Conservation (phyloP, 2,797 vertebrate species). For the Gymnoscopelus braueri region DNA sequence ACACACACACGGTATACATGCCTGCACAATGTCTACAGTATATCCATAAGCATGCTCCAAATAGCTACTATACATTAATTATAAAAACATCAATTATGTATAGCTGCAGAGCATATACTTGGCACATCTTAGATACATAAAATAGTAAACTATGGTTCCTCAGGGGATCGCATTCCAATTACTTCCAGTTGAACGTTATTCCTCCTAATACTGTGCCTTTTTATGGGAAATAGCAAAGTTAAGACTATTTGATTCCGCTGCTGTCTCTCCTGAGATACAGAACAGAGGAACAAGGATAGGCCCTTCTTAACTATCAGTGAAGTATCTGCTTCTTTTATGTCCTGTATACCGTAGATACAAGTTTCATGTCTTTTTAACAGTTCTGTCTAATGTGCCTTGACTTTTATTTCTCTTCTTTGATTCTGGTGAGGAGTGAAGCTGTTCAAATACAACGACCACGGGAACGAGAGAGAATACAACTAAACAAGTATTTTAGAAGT, state of each 20-base stretch:
- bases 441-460: too few species aligned
- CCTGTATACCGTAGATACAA: too few species aligned
- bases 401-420: too few species aligned
- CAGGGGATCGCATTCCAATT: constrained; percentile 7
- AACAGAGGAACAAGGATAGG: not conserved
- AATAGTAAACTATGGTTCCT: constrained; percentile 8
- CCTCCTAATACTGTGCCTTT: not conserved
- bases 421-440: too few species aligned
- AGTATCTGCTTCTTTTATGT: too few species aligned
- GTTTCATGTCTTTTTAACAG: too few species aligned
- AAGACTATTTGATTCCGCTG: too few species aligned
- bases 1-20: constrained; percentile 23
- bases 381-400: too few species aligned
- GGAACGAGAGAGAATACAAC: too few species aligned
- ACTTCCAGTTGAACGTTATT: not conserved
- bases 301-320: too few species aligned
- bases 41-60: constrained; percentile 1
- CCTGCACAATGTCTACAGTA: constrained; percentile 30
- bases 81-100: constrained; percentile 37
- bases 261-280: not conserved
- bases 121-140: constrained; percentile 21
- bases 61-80: constrained; percentile 41
- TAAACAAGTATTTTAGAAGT: too few species aligned
- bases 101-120: constrained; percentile 19
- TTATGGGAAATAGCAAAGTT: not conserved